phyloP scores from a whole-genome alignment of 2,888 invertebrate genomes.

The Xestia ashworthii region DNA sequence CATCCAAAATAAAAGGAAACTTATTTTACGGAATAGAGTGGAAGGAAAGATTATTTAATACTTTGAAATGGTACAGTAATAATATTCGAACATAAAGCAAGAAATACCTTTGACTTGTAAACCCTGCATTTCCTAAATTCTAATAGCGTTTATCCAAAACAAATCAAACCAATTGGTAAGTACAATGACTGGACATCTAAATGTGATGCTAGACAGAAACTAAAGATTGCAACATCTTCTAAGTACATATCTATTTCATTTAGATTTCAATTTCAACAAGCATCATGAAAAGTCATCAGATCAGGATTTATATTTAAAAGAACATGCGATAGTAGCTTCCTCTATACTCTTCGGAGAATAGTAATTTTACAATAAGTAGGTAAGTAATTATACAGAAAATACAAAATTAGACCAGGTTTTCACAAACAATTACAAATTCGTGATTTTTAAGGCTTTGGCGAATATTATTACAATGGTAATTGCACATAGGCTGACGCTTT shows the following conservation, averaged over 20 bases:
- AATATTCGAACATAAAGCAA: slow-evolving; percentile 18
- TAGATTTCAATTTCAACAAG: slow-evolving; percentile 18
- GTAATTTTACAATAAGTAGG: neutral
- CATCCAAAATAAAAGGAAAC: neutral
- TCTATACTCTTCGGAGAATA: slow-evolving; percentile 17
- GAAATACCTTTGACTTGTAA: slow-evolving; percentile 22
- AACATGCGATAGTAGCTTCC: slow-evolving; percentile 19
- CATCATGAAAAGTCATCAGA: slow-evolving; percentile 13
- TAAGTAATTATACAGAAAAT: neutral
- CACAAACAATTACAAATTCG: neutral
- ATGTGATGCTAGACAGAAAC: slow-evolving; percentile 22
- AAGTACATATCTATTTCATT: slow-evolving; percentile 9
- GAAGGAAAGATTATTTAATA: slow-evolving; percentile 34
- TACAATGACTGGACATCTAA: slow-evolving; percentile 30
- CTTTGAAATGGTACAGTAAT: neutral
- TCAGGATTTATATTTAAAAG: slow-evolving; percentile 5
- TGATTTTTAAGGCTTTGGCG: neutral
- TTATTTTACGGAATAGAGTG: slow-evolving; percentile 16
- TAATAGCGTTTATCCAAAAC: slow-evolving; percentile 11
- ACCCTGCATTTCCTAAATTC: slow-evolving; percentile 57
- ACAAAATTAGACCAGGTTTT: slow-evolving; percentile 2
- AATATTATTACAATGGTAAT: slow-evolving; percentile 6
- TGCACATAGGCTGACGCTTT: neutral
- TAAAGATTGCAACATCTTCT: slow-evolving; percentile 33
- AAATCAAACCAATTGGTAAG: neutral